These are phyloP conservation scores for Macrobrachium rosenbergii DNA, from an alignment of 1,140 invertebrate genomes.

Conservation along the genomic window DNA sequence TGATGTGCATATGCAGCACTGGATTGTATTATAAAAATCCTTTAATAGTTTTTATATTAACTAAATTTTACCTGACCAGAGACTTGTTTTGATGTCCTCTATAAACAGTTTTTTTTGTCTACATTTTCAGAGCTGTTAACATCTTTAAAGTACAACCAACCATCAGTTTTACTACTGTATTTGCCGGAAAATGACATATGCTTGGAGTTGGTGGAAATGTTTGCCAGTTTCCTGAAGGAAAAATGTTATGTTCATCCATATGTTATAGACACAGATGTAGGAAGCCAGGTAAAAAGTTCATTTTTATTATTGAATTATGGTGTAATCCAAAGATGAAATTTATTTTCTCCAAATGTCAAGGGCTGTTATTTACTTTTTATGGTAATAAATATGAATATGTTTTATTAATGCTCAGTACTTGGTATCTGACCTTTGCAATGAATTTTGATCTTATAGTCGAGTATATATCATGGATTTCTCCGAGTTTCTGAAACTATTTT, in stretches of 20 bases:
- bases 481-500: no score
- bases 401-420: background rate
- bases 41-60: no score
- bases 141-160: constrained; percentile 1
- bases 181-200: background rate
- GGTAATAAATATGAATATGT: background rate
- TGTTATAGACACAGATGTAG: constrained; percentile 39
- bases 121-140: constrained; percentile 19
- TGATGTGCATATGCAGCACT: no score
- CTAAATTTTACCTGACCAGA: no score
- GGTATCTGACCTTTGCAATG: no score
- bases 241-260: constrained; percentile 36
- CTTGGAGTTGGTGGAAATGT: constrained; percentile 33
- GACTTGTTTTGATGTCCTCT: background rate
- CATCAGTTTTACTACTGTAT: constrained; percentile 36
- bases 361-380: no score
- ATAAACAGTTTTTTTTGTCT: background rate
- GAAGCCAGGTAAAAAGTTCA: constrained; percentile 8
- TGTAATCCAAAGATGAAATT: no score
- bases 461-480: no score
- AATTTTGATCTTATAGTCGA: no score
- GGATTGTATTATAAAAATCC: no score
- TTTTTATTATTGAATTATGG: background rate
- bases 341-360: no score
- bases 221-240: constrained; percentile 34